Evolutionary conservation across 2,888 invertebrate genomes (phyloP).

Genomic region (Eustalomyia histrio): DNA sequence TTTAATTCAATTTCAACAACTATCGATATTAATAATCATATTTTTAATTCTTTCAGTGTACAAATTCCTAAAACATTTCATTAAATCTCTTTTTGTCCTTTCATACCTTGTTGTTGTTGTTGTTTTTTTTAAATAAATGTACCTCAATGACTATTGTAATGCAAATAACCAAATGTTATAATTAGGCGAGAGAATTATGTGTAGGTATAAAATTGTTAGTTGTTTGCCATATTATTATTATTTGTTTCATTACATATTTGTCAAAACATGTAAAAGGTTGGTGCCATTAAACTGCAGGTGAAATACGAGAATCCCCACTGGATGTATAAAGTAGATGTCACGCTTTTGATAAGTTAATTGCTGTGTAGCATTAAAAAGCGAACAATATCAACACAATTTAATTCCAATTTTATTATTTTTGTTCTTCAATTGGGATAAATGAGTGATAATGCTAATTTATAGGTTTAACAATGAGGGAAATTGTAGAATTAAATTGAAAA

Average conservation of each 20-base stretch:
- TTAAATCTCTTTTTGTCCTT: no score
- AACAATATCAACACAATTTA: not conserved
- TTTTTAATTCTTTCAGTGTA: no score
- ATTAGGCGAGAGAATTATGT: not conserved
- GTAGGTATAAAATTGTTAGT: not conserved
- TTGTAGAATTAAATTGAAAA: not conserved
- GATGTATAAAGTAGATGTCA: constrained; percentile 2
- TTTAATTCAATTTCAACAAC: no score
- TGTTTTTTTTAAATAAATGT: no score
- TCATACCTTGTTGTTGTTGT: no score
- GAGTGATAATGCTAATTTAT: constrained; percentile 1
- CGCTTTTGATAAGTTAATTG: constrained; percentile 4
- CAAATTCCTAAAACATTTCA: no score
- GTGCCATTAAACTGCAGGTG: constrained; percentile 23
- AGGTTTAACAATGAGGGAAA: not conserved
- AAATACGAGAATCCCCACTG: constrained; percentile 13
- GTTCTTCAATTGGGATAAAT: not conserved
- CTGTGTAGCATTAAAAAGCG: not conserved
- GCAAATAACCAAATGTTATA: not conserved
- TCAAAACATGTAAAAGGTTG: not conserved
- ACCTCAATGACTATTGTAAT: not conserved
- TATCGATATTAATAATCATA: no score
- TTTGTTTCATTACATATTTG: not conserved
- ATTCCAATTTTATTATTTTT: not conserved
- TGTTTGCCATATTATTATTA: not conserved